Conservation (phyloP, 2,797 vertebrate species). For the Ctenopoma multispine region DNA sequence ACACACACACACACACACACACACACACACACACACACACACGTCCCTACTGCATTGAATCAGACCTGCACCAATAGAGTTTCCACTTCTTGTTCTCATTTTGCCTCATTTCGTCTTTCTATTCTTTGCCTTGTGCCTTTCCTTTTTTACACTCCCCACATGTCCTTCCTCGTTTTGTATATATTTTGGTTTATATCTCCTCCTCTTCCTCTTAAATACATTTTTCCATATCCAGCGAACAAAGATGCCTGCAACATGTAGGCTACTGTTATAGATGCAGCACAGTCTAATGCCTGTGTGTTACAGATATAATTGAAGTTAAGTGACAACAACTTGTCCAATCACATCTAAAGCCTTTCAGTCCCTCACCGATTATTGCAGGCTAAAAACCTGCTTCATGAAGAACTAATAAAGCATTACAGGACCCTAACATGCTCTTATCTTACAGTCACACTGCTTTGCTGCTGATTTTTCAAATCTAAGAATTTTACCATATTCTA, state of each 20-base stretch:
- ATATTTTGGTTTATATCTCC: constrained; percentile 10
- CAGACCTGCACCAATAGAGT: constrained; percentile 12
- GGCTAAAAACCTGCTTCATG: constrained; percentile 45
- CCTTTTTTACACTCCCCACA: constrained; percentile 3
- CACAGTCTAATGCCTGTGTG: neutral
- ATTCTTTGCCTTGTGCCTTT: constrained; percentile 18
- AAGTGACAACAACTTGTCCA: constrained; percentile 31
- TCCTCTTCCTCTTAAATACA: neutral
- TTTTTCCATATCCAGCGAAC: constrained; percentile 1
- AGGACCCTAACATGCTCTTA: constrained; percentile 52
- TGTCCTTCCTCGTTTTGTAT: constrained; percentile 28
- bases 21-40: constrained; percentile 27
- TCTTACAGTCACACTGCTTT: constrained; percentile 40
- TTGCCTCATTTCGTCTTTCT: constrained; percentile 36
- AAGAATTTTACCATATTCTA: constrained; percentile 25
- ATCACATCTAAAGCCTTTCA: constrained; percentile 8
- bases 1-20: too few relatives aligned
- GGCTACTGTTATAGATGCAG: neutral
- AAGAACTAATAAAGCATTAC: constrained; percentile 48
- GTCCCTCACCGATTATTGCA: constrained; percentile 6
- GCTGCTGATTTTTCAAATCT: too few relatives aligned
- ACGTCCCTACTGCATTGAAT: constrained; percentile 4
- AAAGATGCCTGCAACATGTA: constrained; percentile 12
- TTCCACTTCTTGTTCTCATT: constrained; percentile 46
- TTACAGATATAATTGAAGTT: constrained; percentile 8